Evolutionary conservation across 2,797 vertebrate species (phyloP).

Genomic region (Arctocebus calabarensis): DNA sequence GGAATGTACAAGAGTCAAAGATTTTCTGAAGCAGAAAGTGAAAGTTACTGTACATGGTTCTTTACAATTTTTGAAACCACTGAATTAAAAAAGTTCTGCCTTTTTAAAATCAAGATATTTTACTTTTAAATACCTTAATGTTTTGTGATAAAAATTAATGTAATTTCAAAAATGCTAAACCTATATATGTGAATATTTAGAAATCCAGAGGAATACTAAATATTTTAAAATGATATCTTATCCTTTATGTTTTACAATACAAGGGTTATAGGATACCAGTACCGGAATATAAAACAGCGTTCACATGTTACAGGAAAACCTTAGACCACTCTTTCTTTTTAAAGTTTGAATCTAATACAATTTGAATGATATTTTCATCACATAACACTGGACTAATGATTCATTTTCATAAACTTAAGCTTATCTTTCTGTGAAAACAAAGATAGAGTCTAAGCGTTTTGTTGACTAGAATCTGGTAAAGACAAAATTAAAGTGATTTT

Average conservation of each 20-base stretch:
- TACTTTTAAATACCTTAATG: background rate
- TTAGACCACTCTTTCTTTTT: background rate
- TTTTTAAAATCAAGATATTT: background rate
- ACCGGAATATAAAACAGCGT: background rate
- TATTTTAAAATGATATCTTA: background rate
- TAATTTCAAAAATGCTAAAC: background rate
- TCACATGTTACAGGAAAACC: background rate
- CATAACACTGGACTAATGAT: background rate
- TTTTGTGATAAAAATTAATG: background rate
- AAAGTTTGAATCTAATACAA: background rate
- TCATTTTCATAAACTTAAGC: background rate
- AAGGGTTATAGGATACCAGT: background rate
- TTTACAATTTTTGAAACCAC: background rate
- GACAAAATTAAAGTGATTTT: slow-evolving; percentile 20
- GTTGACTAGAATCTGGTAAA: background rate
- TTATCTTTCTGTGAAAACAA: background rate
- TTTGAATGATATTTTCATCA: background rate
- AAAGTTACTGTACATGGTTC: background rate
- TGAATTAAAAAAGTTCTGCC: background rate
- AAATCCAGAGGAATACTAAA: background rate
- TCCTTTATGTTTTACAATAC: background rate
- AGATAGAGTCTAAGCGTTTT: background rate
- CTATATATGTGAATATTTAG: background rate
- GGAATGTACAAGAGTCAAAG: background rate
- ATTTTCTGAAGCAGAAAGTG: background rate